Base-by-base conservation (phyloP, 2,113 vertebrate genomes). In the Lamprotornis superbus region DNA sequence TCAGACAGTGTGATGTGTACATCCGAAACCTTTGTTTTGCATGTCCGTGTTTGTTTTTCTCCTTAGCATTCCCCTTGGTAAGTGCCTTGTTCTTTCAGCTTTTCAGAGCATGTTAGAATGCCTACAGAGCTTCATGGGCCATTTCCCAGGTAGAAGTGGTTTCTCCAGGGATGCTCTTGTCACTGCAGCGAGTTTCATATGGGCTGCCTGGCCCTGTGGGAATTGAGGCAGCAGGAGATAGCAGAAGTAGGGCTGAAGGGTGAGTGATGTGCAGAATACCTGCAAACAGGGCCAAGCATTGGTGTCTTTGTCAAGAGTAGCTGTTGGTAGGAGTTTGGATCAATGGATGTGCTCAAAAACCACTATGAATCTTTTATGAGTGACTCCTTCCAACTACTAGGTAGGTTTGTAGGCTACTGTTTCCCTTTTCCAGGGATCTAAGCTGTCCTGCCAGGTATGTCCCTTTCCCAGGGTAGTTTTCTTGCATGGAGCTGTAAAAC, bases 401-500 rank as follows among this genome's bases (percentile, higher is more conserved):
- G 64, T 47, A 81, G 64, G 50, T 69, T 68, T 57, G 56, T 35
- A 96, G 74, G 88, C 88, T 96, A 40, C 80, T 83, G 44, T 92
- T 97, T 89, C 81, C 63, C 52, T 86, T 88, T 42, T 93, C 42
- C 42, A 63, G 75, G 74, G 75, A 65, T 40, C 40, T 65, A 11
- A 14, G 44, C 68, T 82, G 55, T 95, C 35, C 61, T 30, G 28
- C 33, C 21, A 56, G 59, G 20, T 35, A 8, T 20, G 5, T 25
- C 5, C 70, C 39, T 93, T 94, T 91, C 44, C 28, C 52, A 59
- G 65, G 65, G 42, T 86, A 65, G 53, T 85, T 90, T 92, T 80
- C 81, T 93, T 91, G 44, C 7, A 12, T 83, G 57, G 35, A 96
- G 84, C 70, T 90, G 47, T 53, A 33, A 90, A 90, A 91, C 89